Evolutionary conservation across 2,113 vertebrate genomes (phyloP), one percentile per base, ranked within the genome.

Genomic region (Tragelaphus imberbis): DNA sequence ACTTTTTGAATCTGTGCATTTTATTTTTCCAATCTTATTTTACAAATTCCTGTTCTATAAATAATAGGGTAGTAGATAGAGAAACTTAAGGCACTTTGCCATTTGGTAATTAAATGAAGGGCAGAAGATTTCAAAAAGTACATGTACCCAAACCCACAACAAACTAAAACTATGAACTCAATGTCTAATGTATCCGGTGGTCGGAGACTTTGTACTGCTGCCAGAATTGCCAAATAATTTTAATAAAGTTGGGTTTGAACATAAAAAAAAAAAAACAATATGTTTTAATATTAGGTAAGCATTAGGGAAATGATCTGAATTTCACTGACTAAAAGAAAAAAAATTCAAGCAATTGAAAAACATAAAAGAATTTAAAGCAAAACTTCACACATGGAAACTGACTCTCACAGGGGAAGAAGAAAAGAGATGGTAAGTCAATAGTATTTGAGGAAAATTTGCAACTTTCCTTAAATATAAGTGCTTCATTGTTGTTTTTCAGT

Each of bases 191-290:
- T 85, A 88, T 77, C 88, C 94, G 86, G 94, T 71, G 82, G 90
- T 94, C 68, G 71, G 84, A 71, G 85, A 93, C 36, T 97, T 97
- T 96, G 19, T 98, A 75, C 96, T 97, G 89, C 89, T 98, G 88
- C 85, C 96, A 95, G 96, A 96, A 90, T 88, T 94, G 49, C 65
- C 95, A 95, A 49, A 63, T 95, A 97, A 98, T 91, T 93, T 96
- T 98, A 99, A 99, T 99, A 99, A 99, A 99, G 98, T 90, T 97
- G 96, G 81, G 98, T 98, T 98, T 98, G 94, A 97, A 94, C 65
- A 98, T 23, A 49, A 81, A 99, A n/a, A n/a, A n/a, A n/a, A n/a
- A n/a, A n/a, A n/a, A n/a, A n/a, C n/a, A n/a, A n/a, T n/a, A 21
- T 55, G 12, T 55, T 88, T 71, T 88, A 36, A 30, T 33, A 79